Base-by-base conservation (phyloP, 2,797 vertebrate genomes). In the Adrianichthys oophorus region DNA sequence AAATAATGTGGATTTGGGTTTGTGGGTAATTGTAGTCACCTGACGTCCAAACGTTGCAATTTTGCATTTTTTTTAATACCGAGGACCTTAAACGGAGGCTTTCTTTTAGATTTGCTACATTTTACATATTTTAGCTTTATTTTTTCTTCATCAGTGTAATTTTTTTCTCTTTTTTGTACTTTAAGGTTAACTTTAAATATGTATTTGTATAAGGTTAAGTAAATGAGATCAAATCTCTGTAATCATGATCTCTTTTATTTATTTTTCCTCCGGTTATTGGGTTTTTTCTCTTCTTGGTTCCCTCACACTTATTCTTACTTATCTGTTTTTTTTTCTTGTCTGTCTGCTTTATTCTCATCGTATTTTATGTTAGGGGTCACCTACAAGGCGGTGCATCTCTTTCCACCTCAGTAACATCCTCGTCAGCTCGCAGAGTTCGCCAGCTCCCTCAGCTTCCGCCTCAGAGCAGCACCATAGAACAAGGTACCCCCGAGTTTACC, bases 401-500 rank as follows among this genome's bases (percentile, higher is more conserved):
- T 51, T 93, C 95, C 75, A 91, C 93, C 64, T 89, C 92, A 58
- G 93, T 93, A 70, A 85, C 89, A 1, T 83, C 94, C 51, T 93
- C 92, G 60, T 92, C 93, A 59, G 86, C 85, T 56, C 96, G 95
- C 70, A 93, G 93, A 88, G 94, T 92, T 72, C 92, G 97, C 72
- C 97, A 98, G 62, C 95, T 99, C 59, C 97, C 97, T 4, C 97
- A 98, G 85, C 95, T 98, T 85, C 97, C 97, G 18, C 90, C 95
- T 74, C 94, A 96, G 87, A 97, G 95, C 85, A 92, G 93, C 91
- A 95, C 93, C 87, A 90, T 93, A 92, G 97, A 98, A 88, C 95
- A 99, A 98, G 97, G 97, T 98, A 78, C 10, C 2, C 0, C 10
- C 12, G 10, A 12, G 1, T 37, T 12, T 37, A 37, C 10, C 32